Base-by-base conservation (phyloP, 2,888 invertebrate species). In the Hydriomena furcata region DNA sequence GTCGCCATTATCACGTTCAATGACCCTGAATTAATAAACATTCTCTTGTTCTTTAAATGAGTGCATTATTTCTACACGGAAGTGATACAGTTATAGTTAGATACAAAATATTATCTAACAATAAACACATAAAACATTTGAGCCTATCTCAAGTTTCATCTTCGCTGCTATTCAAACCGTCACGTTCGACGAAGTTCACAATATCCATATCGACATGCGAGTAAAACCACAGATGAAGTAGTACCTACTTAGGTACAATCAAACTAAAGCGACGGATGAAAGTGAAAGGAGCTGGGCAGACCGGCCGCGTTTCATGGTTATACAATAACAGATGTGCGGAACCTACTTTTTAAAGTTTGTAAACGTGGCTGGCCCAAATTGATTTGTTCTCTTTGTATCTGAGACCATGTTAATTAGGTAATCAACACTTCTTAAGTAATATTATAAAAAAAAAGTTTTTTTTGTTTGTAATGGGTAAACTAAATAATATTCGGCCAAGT, bases 261-360 rank as follows among this genome's bases (percentile, higher is more conserved):
- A 27, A 27, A 10, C 1, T 27, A 10, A 23, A 7, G 31, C 47
- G 45, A 30, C 21, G 25, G 35, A 45, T 51, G 64, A 76, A 73
- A 79, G 78, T 76, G 78, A 79, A 79, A 79, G 78, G 70, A 68
- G 58, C 56, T 55, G 38, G 52, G 52, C 55, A 57, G 58, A 50
- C 57, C 44, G 46, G 50, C 46, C 32, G 53, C 30, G 49, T 57
- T 56, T 58, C 50, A 55, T 51, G 63, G 24, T 76, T 76, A 76
- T 68, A 68, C 66, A 73, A 75, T 58, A 58, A 20, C 44, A 44
- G 34, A 32, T 50, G 28, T 25, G 11, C 11, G 44, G 27, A 20
- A 25, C 40, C 30, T 35, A 35, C 34, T 44, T 28, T 44, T 38
- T 37, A 27, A 10, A 7, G 35, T 44, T 35, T 21, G 28, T 36